Conservation (phyloP, 1,140 invertebrate species). For the Caerostris extrusa region DNA sequence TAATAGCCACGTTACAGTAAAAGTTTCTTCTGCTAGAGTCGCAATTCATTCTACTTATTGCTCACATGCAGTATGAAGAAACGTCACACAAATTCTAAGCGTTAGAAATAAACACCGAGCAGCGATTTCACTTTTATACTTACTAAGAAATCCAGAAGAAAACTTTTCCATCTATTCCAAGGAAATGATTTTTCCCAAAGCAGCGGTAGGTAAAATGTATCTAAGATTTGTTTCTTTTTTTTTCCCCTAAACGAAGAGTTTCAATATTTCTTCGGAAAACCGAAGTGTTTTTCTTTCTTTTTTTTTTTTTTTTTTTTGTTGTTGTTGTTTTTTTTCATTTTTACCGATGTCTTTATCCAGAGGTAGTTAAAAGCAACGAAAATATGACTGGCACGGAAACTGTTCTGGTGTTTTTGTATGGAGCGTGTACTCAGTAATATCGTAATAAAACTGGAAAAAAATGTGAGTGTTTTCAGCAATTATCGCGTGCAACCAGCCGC, state of each 20-base stretch:
- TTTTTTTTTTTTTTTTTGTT: background rate
- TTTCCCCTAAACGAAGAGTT: background rate
- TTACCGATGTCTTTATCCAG: background rate
- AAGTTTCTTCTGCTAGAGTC: background rate
- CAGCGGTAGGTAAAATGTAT: background rate
- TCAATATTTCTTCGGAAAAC: background rate
- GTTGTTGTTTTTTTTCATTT: background rate
- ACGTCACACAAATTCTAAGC: background rate
- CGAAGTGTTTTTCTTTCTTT: background rate
- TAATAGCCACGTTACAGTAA: background rate
- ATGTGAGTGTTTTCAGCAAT: background rate
- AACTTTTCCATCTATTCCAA: background rate
- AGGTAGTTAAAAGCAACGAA: conserved; percentile 15
- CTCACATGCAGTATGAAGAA: background rate
- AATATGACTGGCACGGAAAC: background rate
- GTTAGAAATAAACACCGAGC: background rate
- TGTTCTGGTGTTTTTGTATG: background rate
- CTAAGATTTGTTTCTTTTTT: background rate
- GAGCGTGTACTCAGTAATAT: background rate
- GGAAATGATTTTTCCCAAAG: conserved; percentile 13
- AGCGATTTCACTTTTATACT: background rate
- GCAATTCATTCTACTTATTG: conserved; percentile 14
- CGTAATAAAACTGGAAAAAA: background rate
- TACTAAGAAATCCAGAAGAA: background rate
- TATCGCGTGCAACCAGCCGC: conserved; percentile 17